These are phyloP conservation scores for Pseudotriccus pelzelni DNA, from an alignment of 2,797 vertebrate species.

Conservation along the genomic window DNA sequence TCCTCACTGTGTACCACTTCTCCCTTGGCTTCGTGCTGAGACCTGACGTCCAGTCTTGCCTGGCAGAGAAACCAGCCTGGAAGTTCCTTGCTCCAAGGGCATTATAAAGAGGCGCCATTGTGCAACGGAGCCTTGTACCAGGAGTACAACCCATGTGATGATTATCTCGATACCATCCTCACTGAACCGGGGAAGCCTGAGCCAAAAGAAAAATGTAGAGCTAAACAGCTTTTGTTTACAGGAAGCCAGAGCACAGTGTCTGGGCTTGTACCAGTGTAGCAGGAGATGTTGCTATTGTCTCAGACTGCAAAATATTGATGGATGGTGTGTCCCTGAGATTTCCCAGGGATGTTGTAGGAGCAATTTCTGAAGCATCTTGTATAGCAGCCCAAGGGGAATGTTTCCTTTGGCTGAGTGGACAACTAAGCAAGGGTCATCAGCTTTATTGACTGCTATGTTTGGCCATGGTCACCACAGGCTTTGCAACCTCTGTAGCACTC, in stretches of 20 bases:
- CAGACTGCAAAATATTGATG: slow-evolving; percentile 31
- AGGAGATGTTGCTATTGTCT: slow-evolving; percentile 54
- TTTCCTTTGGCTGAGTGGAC: neutral
- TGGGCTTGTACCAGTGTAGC: slow-evolving; percentile 61
- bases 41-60: neutral
- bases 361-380: neutral
- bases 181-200: slow-evolving; percentile 12
- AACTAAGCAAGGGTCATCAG: neutral
- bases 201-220: slow-evolving; percentile 47
- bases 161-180: slow-evolving; percentile 51
- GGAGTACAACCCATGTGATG: slow-evolving; percentile 21
- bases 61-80: neutral
- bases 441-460: slow-evolving; percentile 17
- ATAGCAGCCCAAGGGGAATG: neutral
- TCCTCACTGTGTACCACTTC: neutral
- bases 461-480: neutral
- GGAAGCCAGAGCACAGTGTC: slow-evolving; percentile 45
- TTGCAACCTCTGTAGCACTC: neutral
- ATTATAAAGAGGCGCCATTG: slow-evolving; percentile 45
- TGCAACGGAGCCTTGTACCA: neutral
- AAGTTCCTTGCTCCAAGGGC: slow-evolving; percentile 55
- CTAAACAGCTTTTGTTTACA: slow-evolving; percentile 68
- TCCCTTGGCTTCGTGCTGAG: neutral
- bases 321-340: slow-evolving; percentile 44
- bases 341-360: neutral